phyloP scores from a whole-genome alignment of 2,888 invertebrate species.

The Lycophotia porphyrea region DNA sequence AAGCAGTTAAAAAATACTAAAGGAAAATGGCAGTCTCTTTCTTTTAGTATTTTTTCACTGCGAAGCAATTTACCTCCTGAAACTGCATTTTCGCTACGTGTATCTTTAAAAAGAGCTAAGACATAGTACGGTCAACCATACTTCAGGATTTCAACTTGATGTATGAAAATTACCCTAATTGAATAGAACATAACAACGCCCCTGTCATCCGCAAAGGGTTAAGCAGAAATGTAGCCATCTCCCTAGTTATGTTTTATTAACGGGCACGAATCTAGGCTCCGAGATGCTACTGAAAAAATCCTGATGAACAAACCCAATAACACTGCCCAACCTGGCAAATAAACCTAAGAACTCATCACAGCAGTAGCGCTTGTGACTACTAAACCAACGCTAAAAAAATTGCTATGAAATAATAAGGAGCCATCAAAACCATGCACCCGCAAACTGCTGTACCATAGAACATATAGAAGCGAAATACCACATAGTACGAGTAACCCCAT shows the following conservation, averaged over 20 bases:
- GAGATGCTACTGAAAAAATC: neutral
- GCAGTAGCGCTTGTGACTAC: neutral
- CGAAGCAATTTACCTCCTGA: constrained; percentile 23
- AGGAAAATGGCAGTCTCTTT: constrained; percentile 5
- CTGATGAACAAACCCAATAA: neutral
- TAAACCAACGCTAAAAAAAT: neutral
- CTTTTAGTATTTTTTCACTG: constrained; percentile 25
- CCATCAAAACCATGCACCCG: neutral
- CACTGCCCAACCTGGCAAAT: neutral
- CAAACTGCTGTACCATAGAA: neutral
- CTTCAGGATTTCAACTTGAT: neutral
- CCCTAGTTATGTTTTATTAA: neutral
- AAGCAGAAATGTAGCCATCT: neutral
- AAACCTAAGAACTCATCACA: neutral
- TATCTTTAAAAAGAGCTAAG: neutral
- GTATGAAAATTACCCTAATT: neutral
- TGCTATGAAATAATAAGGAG: neutral
- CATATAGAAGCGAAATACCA: neutral
- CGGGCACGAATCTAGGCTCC: neutral
- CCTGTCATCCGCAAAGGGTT: neutral
- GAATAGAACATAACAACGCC: neutral
- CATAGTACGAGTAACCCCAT: constrained; percentile 26
- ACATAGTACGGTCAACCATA: neutral
- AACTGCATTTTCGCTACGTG: constrained; percentile 16
- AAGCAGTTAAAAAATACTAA: constrained; percentile 26